Evolutionary conservation across 1,140 invertebrate species (phyloP).

Genomic region (Cotesia vestalis): DNA sequence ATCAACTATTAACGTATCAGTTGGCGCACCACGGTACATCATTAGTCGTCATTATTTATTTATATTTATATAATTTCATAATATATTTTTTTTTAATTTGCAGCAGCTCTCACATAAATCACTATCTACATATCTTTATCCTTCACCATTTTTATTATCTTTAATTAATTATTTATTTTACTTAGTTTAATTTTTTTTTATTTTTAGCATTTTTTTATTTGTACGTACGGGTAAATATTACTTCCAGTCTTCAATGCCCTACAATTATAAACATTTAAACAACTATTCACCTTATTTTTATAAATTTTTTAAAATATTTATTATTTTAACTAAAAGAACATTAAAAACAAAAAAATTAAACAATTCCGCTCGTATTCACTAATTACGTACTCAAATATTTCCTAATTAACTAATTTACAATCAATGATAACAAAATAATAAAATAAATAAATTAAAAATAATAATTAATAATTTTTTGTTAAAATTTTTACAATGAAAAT

Average conservation of each 20-base stretch:
- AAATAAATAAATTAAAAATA: too few species aligned
- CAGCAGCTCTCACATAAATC: not conserved
- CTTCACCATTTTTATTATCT: conserved; percentile 42
- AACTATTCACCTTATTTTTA: not conserved
- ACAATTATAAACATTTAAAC: not conserved
- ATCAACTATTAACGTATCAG: conserved; percentile 57
- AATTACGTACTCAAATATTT: too few species aligned
- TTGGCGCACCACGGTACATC: conserved; percentile 53
- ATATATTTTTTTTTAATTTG: conserved; percentile 20
- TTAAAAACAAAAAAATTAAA: too few species aligned
- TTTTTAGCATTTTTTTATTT: conserved; percentile 38
- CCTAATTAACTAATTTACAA: too few species aligned
- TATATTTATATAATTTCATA: conserved; percentile 8
- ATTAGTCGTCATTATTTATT: conserved; percentile 35
- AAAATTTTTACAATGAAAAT: too few species aligned
- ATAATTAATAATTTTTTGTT: too few species aligned
- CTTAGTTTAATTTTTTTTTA: conserved; percentile 33
- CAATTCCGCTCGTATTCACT: too few species aligned
- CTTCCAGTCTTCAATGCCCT: conserved; percentile 45
- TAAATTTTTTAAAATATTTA: too few species aligned
- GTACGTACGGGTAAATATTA: conserved; percentile 55
- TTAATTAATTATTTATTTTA: conserved; percentile 42
- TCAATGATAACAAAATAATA: too few species aligned
- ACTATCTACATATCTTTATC: conserved; percentile 33
- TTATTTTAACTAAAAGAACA: too few species aligned